Evolutionary conservation across 2,113 vertebrate species (phyloP), one percentile per base, ranked within the genome.

Genomic region (Notarius quadriscutis): DNA sequence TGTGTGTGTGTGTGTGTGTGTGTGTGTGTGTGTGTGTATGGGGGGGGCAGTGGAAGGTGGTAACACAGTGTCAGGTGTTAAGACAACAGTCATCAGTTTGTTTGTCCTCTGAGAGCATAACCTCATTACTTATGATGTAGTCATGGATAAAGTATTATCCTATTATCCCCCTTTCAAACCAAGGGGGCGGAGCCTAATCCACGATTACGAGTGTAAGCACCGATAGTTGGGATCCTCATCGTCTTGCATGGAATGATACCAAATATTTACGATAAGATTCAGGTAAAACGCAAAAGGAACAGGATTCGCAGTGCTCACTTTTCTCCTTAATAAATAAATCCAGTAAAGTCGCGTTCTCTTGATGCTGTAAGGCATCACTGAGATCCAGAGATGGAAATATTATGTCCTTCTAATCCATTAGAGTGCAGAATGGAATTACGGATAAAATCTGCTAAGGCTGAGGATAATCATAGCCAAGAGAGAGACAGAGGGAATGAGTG

Each of bases 41-140:
- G 5, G 11, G 5, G 30, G 17, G 57, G 62, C 57, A 14, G 30
- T 48, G 20, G 48, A 20, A 67, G 48, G 48, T 25, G 50, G 60
- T 22, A 22, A 6, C 25, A 5, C 11, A 5, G 71, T 77, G 84
- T 85, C 84, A 20, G 51, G 41, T 14, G 12, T 79, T 55, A 80
- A 22, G 51, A 55, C 65, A n/a, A 86, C 82, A 63, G 71, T 53
- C 65, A 55, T 53, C 17, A 60, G 51, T 87, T 55, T 84, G 77
- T 84, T 87, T 87, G 53, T 81, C 60, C 71, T 79, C 30, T 81
- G 12, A 84, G 65, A 87, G 74, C 20, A 20, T 58, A 41, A 82
- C 86, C 77, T 81, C 53, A 67, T 81, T 77, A 87, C 41, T 77
- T 30, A 20, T 10, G 7, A 81, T 20, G 55, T 77, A 27, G 77